Evolutionary conservation across 2,113 vertebrate genomes (phyloP).

Genomic region (Desmodus rotundus): DNA sequence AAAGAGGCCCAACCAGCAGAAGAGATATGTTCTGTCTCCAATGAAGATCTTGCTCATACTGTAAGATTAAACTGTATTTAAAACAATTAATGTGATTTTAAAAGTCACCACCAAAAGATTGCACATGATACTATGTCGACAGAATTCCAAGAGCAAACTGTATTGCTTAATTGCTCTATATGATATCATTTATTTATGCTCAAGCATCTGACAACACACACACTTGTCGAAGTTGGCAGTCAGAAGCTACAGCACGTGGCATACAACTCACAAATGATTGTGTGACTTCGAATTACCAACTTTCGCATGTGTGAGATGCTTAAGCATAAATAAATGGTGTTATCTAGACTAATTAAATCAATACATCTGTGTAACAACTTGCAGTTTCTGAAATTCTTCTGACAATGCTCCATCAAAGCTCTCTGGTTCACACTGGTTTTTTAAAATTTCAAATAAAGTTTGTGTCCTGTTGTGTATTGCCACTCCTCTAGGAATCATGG

Average conservation of each 20-base stretch:
- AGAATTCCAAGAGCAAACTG: slow-evolving; percentile 66
- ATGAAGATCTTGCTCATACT: background rate
- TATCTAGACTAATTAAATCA: slow-evolving; percentile 80
- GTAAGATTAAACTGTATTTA: slow-evolving; percentile 24
- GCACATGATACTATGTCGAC: slow-evolving; percentile 34
- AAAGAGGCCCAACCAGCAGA: slow-evolving; percentile 11
- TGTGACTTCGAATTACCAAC: slow-evolving; percentile 82
- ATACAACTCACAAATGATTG: slow-evolving; percentile 82
- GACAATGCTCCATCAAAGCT: slow-evolving; percentile 60
- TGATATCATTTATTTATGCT: slow-evolving; percentile 80
- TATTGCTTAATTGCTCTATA: slow-evolving; percentile 73
- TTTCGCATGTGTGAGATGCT: slow-evolving; percentile 79
- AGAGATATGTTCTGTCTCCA: background rate
- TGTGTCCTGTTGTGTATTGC: background rate
- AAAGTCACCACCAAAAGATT: slow-evolving; percentile 40
- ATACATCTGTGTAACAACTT: slow-evolving; percentile 79
- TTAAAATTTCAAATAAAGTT: slow-evolving; percentile 49
- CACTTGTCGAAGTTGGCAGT: slow-evolving; percentile 72
- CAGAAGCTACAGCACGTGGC: slow-evolving; percentile 76
- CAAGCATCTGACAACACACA: slow-evolving; percentile 74
- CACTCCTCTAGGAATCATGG: background rate
- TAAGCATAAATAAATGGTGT: slow-evolving; percentile 83
- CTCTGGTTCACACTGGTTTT: slow-evolving; percentile 51
- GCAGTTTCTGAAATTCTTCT: slow-evolving; percentile 71
- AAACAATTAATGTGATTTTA: slow-evolving; percentile 21